These are phyloP conservation scores for Strigamia maritima DNA, from an alignment of 2,888 invertebrate species.

Conservation along the genomic window DNA sequence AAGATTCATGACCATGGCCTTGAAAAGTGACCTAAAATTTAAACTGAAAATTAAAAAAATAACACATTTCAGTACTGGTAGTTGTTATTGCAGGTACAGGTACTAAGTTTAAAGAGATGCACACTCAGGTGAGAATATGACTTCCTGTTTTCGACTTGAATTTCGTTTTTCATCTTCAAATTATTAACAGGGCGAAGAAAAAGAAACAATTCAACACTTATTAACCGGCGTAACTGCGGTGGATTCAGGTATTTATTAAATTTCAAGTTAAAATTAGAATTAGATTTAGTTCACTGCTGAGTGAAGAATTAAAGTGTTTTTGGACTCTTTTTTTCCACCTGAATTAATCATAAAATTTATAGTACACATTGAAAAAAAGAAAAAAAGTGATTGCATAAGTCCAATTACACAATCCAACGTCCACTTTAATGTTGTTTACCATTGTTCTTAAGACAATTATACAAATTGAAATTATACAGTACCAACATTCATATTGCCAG, in stretches of 20 bases:
- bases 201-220: neutral
- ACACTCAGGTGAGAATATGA: neutral
- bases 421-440: neutral
- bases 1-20: conserved; percentile 15
- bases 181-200: neutral
- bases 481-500: too few species aligned
- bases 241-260: neutral
- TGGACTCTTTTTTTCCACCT: too few species aligned
- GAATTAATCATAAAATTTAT: neutral
- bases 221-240: neutral
- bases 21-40: conserved; percentile 23
- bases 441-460: too few species aligned
- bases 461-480: neutral
- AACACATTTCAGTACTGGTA: neutral
- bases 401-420: neutral
- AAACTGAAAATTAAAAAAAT: neutral
- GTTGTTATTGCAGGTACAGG: conserved; percentile 1
- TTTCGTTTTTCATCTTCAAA: neutral
- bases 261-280: neutral
- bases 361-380: neutral
- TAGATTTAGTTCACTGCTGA: neutral
- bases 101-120: conserved; percentile 14
- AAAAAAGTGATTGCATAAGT: neutral
- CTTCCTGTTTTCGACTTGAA: neutral
- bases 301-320: too few species aligned